Conservation (phyloP, 1,140 invertebrate genomes). For the Megathymus violae region DNA sequence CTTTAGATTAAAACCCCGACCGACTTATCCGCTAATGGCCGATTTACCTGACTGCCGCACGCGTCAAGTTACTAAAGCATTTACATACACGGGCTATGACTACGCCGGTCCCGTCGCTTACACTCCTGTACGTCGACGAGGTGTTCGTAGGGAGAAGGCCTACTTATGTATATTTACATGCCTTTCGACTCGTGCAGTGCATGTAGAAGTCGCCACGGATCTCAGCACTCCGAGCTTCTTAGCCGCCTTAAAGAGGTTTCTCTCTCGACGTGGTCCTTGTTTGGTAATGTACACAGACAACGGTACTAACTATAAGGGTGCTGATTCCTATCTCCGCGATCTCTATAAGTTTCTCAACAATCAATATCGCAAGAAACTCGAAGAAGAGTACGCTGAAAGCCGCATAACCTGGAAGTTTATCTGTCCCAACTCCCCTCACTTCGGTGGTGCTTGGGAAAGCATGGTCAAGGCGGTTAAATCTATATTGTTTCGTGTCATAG, state of each 20-base stretch:
- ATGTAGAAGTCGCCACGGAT: conserved; percentile 20
- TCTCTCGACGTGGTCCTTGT: conserved; percentile 49
- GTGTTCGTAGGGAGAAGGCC: conserved; percentile 21
- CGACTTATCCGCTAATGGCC: conserved; percentile 19
- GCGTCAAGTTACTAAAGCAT: conserved; percentile 16
- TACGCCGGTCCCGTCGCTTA: conserved; percentile 18
- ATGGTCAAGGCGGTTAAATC: conserved; percentile 44
- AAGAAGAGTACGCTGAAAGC: conserved; percentile 49
- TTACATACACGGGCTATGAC: conserved; percentile 26
- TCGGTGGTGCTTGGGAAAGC: conserved; percentile 46
- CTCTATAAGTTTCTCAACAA: conserved; percentile 34
- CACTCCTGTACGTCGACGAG: conserved; percentile 19
- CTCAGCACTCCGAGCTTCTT: conserved; percentile 22
- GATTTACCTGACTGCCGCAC: conserved; percentile 22
- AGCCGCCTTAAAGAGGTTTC: conserved; percentile 47
- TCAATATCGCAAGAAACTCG: conserved; percentile 46
- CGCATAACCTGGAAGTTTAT: conserved; percentile 40
- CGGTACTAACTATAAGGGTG: conserved; percentile 28
- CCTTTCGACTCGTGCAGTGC: conserved; percentile 21
- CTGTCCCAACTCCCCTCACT: conserved; percentile 48
- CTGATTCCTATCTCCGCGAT: conserved; percentile 35
- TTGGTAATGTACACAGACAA: conserved; percentile 19
- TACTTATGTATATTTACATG: conserved; percentile 25
- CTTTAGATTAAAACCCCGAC: conserved; percentile 9
- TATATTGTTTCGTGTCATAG: conserved; percentile 41